Base-by-base conservation (phyloP, 2,888 invertebrate genomes). In the Hedya salicella region DNA sequence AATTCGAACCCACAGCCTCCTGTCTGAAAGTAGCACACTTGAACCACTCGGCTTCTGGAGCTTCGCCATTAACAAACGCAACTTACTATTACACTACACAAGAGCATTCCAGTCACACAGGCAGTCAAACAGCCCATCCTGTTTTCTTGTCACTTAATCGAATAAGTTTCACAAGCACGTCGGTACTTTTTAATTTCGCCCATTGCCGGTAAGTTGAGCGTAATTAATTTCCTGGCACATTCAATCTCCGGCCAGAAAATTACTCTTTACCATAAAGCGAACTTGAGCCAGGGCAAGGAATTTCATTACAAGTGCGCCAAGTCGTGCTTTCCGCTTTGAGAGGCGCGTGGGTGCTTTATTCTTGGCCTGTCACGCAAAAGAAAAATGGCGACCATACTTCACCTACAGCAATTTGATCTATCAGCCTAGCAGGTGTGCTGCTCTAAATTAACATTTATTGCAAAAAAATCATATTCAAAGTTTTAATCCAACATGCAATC, bases 191-290 rank as follows among this genome's bases (percentile, higher is more conserved):
- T 48, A 48, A 48, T 48, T 48, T 21, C 21, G 4, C 48, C 17
- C 21, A 48, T 48, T 48, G 19, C 13, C 48, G 19, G 48, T 16
- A 48, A 48, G 2, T 36, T 36, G 36, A 11, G 19, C 2, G 48
- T 6, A 21, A n/a, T 48, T 6, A 48, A 48, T 21, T 46, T 46
- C 21, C 48, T n/a, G 48, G 13, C 19, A 5, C 21, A 21, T 48
- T 48, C 19, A 21, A 48, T 48, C n/a, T 21, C 21, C 48, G 48
- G 48, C 13, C 8, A 48, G 21, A 21, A 21, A 48, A 48, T 48
- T 48, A 48, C 48, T 48, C 48, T 46, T 21, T 46, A 46, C 46
- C n/a, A 13, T 48, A 48, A n/a, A 36, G 36, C 9, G 13, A 21
- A 48, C 21, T 21, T n/a, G n/a, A 46, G 46, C 4, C 13, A 6